Conservation (phyloP, 2,797 vertebrate species). For the Sebastolobus alascanus region DNA sequence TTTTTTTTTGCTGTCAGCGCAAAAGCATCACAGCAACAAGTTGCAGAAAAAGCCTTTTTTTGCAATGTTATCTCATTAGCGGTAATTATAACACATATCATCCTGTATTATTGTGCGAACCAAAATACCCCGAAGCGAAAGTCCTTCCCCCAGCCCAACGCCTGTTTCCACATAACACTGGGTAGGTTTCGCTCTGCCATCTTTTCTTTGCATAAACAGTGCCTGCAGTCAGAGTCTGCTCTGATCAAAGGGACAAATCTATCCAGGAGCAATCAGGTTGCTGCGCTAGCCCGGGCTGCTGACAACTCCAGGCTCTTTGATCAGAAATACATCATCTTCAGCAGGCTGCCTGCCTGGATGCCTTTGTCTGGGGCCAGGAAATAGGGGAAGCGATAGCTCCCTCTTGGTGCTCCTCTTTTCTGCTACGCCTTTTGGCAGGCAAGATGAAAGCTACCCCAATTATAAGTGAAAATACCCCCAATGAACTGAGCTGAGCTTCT, state of each 20-base stretch:
- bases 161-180: constrained; percentile 72
- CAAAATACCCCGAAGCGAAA: constrained; percentile 73
- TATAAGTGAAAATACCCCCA: constrained; percentile 89
- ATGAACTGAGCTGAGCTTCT: constrained; percentile 79
- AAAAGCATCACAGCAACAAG: constrained; percentile 73
- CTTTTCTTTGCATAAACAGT: constrained; percentile 88
- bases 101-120: constrained; percentile 76
- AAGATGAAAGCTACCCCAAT: constrained; percentile 94
- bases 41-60: constrained; percentile 64
- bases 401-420: constrained; percentile 87
- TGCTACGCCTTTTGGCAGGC: constrained; percentile 87
- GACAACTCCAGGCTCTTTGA: constrained; percentile 91
- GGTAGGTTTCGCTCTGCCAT: constrained; percentile 64
- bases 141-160: constrained; percentile 65
- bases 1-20: constrained; percentile 60
- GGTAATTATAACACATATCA: constrained; percentile 85
- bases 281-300: constrained; percentile 85
- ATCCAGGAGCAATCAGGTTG: constrained; percentile 89
- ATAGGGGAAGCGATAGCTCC: constrained; percentile 89
- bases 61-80: constrained; percentile 83
- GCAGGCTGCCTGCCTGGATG: constrained; percentile 83
- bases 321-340: constrained; percentile 92
- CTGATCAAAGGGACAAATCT: constrained; percentile 91
- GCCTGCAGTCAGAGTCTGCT: constrained; percentile 83
- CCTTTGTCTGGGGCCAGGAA: constrained; percentile 92